Evolutionary conservation across 2,797 vertebrate species (phyloP).

Genomic region (Sitta carolinensis): DNA sequence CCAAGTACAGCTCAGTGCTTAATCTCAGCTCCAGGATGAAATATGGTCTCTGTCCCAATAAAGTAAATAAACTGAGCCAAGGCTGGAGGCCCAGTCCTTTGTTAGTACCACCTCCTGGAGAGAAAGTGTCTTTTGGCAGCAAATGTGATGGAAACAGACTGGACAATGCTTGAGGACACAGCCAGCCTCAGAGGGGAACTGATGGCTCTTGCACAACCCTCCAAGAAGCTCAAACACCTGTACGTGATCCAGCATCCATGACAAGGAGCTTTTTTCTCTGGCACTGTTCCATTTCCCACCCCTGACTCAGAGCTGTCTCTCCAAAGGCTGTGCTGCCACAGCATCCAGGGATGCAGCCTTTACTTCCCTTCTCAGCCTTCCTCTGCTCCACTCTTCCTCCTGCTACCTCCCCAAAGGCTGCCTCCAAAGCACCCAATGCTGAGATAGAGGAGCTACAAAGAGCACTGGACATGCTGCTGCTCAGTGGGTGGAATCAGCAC

Average conservation of each 20-base stretch:
- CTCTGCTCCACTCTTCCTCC: neutral
- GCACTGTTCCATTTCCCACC: neutral
- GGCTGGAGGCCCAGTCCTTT: neutral
- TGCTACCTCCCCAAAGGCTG: neutral
- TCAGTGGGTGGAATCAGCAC: neutral
- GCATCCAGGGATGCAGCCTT: neutral
- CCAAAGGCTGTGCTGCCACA: neutral
- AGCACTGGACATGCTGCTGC: neutral
- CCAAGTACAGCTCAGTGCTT: neutral
- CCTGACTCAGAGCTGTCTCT: neutral
- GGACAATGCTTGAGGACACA: neutral
- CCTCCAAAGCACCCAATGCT: neutral
- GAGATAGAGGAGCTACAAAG: neutral
- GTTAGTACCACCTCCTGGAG: slow-evolving; percentile 18
- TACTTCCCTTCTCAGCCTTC: neutral
- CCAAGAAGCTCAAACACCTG: neutral
- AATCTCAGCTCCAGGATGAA: neutral
- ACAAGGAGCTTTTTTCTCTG: neutral
- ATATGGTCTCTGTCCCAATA: neutral
- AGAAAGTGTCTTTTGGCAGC: slow-evolving; percentile 32
- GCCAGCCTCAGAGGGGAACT: neutral
- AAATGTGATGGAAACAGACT: neutral
- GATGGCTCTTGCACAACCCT: neutral
- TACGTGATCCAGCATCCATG: neutral
- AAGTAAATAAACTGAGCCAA: slow-evolving; percentile 11